A percentile compares a stretch with the other conserved stretches of the same genome.
Conservation (phyloP, 1,140 invertebrate species). For the Tetranychus urticae region DNA sequence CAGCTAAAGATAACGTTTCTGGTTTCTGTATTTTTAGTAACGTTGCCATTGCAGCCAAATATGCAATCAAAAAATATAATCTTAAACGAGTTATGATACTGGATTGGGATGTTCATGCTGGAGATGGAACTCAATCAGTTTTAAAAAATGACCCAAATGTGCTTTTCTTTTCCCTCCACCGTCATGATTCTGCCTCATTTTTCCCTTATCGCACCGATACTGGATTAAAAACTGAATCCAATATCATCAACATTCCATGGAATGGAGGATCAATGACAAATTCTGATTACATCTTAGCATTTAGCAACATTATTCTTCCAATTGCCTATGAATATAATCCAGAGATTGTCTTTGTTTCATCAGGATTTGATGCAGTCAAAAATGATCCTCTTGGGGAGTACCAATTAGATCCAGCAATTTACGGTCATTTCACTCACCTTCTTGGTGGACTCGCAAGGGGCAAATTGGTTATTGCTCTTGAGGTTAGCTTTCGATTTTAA, state of each 20-base stretch:
- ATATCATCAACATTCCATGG: constrained; percentile 86
- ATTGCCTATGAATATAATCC: constrained; percentile 78
- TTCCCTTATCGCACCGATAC: constrained; percentile 60
- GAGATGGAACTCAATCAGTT: constrained; percentile 95
- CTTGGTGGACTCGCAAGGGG: constrained; percentile 69
- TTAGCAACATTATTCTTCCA: constrained; percentile 74
- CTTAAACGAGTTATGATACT: constrained; percentile 77
- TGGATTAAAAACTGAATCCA: constrained; percentile 57
- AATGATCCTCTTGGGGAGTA: constrained; percentile 90
- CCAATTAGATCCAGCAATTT: constrained; percentile 71
- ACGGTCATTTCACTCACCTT: constrained; percentile 85
- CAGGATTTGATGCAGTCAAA: constrained; percentile 88
- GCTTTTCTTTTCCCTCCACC: constrained; percentile 88
- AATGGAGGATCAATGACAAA: constrained; percentile 80
- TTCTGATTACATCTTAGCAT: constrained; percentile 91
- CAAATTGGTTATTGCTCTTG: constrained; percentile 34
- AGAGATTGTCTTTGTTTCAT: constrained; percentile 81
- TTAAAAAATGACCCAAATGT: constrained; percentile 88
- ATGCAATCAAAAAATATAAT: constrained; percentile 57
- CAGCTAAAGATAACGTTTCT: constrained; percentile 87
- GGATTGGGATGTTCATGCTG: constrained; percentile 99
- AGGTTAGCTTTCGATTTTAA: constrained; percentile 9
- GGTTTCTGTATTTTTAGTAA: constrained; percentile 99
- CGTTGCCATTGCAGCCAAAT: constrained; percentile 75
- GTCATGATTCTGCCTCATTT: constrained; percentile 98